Percentiles rank a stretch among this genome's conserved stretches.
phyloP scores from a whole-genome alignment of 2,113 vertebrate species.

The Hyperoodon ampullatus region DNA sequence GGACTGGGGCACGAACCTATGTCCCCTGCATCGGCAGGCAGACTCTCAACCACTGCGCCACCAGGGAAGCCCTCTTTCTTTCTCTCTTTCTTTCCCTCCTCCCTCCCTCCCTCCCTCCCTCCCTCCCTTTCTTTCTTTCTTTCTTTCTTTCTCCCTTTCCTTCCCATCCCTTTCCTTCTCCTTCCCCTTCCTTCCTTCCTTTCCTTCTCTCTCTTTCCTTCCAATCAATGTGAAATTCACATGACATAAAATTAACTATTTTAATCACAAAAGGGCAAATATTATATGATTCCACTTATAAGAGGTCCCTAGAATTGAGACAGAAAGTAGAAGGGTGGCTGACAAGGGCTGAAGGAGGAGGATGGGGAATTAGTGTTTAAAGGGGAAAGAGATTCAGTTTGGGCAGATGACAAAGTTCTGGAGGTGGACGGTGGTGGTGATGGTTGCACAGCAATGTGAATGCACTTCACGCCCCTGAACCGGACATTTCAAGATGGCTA shows the following conservation, averaged over 20 bases:
- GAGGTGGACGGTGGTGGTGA: neutral
- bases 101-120: too few relatives aligned
- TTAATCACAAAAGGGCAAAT: neutral
- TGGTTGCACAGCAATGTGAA: neutral
- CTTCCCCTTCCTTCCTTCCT: fast-evolving
- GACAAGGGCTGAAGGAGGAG: neutral
- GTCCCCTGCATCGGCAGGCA: too few relatives aligned
- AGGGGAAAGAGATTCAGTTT: neutral
- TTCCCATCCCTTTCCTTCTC: too few relatives aligned
- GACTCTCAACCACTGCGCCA: too few relatives aligned
- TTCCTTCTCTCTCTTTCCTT: neutral
- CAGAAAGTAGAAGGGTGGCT: neutral
- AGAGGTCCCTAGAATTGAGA: neutral
- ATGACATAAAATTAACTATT: neutral
- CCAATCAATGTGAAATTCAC: neutral
- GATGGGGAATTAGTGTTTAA: neutral
- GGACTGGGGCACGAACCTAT: too few relatives aligned
- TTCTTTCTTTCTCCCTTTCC: too few relatives aligned
- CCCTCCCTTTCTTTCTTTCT: neutral
- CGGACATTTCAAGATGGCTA: neutral
- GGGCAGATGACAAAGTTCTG: neutral
- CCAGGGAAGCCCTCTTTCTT: too few relatives aligned
- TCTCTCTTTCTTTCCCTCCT: neutral
- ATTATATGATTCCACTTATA: neutral
- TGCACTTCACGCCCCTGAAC: neutral